A percentile compares a stretch with the other conserved stretches of the same genome.
phyloP scores from a whole-genome alignment of 2,797 vertebrate species.

The Gallirallus australis region DNA sequence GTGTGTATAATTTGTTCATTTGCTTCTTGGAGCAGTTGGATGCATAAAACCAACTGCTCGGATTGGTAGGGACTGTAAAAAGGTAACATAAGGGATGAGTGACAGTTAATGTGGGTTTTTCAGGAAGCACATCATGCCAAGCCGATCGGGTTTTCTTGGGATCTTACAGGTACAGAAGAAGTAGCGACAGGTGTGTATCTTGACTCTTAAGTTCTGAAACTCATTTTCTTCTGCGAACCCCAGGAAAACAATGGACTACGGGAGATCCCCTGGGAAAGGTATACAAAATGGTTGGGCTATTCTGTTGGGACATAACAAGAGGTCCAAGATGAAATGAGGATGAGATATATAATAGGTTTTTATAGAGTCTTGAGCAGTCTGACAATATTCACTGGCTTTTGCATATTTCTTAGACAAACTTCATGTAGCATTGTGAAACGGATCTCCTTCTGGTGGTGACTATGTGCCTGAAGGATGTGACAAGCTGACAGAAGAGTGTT shows the following conservation, averaged over 20 bases:
- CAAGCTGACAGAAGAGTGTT: background rate
- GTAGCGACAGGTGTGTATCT: background rate
- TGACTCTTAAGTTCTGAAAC: background rate
- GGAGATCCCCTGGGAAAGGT: background rate
- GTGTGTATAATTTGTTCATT: background rate
- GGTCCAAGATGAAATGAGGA: background rate
- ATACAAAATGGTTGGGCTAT: background rate
- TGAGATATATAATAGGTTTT: background rate
- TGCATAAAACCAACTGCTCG: background rate
- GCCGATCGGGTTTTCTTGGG: background rate
- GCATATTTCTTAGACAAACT: background rate
- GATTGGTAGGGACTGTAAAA: background rate
- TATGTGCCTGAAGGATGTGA: background rate
- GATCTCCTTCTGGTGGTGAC: background rate
- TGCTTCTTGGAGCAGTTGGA: background rate
- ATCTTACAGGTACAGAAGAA: background rate
- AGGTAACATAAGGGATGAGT: background rate
- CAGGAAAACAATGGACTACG: background rate
- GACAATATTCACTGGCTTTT: background rate
- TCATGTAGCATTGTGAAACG: accelerated
- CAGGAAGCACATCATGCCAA: background rate
- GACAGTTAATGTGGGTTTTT: background rate
- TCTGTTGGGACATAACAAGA: background rate
- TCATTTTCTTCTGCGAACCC: background rate
- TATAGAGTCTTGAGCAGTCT: background rate